A percentile compares a stretch with the other conserved stretches of the same genome.
phyloP scores from a whole-genome alignment of 2,797 vertebrate species.

The Catharus ustulatus region DNA sequence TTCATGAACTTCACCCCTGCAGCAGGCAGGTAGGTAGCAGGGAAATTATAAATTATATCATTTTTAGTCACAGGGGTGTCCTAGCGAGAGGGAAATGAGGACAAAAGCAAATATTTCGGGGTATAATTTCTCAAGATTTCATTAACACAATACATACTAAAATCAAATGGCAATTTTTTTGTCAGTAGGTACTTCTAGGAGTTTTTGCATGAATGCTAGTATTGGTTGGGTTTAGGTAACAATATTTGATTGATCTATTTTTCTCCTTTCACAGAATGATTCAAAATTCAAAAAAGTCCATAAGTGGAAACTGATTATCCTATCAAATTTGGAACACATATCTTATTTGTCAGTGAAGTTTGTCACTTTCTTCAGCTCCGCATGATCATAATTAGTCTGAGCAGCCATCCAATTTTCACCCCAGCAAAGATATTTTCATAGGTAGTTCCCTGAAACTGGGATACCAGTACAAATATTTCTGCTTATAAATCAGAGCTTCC shows the following conservation, averaged over 20 bases:
- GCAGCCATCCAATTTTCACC: not conserved
- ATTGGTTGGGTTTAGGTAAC: not conserved
- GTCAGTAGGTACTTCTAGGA: not conserved
- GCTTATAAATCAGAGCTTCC: not conserved
- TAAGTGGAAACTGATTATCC: not conserved
- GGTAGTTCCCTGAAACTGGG: not conserved
- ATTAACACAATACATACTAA: not conserved
- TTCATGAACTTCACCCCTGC: not conserved
- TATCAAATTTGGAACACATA: not conserved
- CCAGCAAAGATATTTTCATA: not conserved
- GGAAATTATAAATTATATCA: not conserved
- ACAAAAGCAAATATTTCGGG: rapidly evolving
- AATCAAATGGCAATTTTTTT: not conserved
- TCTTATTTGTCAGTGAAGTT: not conserved
- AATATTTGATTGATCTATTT: not conserved
- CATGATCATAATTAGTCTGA: not conserved
- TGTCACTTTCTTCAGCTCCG: not conserved
- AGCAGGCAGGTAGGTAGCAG: not conserved
- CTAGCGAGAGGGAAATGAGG: not conserved
- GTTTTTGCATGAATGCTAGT: not conserved
- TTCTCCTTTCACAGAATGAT: not conserved
- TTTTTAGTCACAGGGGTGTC: not conserved
- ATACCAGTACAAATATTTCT: not conserved
- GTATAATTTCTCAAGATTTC: not conserved
- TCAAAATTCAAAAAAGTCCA: not conserved